Conservation (phyloP, 2,113 vertebrate species). For the Pongo pygmaeus region DNA sequence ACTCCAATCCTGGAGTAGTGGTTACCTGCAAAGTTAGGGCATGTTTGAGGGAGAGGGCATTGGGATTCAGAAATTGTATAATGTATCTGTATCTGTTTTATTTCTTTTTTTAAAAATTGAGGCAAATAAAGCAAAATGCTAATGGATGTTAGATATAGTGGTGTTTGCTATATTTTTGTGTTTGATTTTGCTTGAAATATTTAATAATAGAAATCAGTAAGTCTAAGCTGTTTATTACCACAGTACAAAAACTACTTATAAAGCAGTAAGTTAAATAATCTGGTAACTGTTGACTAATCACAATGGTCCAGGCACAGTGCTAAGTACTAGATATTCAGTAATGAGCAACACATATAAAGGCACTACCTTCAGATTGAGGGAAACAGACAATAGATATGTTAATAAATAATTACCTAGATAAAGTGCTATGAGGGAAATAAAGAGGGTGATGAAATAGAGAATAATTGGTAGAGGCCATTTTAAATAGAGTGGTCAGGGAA, state of each 20-base stretch:
- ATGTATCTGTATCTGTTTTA: neutral
- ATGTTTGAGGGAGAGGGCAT: neutral
- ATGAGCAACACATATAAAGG: neutral
- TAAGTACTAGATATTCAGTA: neutral
- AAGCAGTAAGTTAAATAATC: neutral
- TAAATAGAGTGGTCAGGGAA: neutral
- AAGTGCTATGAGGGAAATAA: neutral
- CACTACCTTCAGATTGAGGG: neutral
- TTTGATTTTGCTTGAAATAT: constrained; percentile 14
- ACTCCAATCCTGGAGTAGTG: neutral
- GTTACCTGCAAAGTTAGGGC: neutral
- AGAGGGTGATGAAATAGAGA: neutral
- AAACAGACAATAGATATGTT: neutral
- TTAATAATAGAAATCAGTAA: neutral
- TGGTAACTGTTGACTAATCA: neutral
- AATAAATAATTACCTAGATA: neutral
- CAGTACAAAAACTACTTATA: neutral
- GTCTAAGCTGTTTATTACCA: neutral
- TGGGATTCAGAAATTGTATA: neutral
- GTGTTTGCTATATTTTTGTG: neutral
- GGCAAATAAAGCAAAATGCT: neutral
- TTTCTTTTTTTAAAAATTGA: neutral
- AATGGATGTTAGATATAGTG: neutral
- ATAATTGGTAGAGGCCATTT: neutral
- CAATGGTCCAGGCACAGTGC: neutral